These are phyloP conservation scores for Pangasius krempfi DNA, from an alignment of 2,797 vertebrate genomes.

Conservation along the genomic window DNA sequence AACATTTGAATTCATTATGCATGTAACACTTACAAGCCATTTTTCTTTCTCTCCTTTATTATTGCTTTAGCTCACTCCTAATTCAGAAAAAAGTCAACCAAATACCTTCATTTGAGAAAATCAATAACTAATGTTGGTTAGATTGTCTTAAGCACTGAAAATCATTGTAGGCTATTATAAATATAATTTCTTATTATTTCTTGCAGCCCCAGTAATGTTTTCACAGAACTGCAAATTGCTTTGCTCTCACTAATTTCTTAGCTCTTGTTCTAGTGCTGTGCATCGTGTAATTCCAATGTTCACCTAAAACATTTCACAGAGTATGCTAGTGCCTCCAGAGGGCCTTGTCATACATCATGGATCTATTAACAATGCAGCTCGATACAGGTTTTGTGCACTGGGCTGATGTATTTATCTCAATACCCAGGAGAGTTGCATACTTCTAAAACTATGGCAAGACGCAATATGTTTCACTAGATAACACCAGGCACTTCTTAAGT, in stretches of 20 bases:
- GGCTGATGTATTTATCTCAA: constrained; percentile 16
- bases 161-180: constrained; percentile 10
- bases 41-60: background rate
- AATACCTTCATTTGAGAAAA: constrained; percentile 1
- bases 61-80: background rate
- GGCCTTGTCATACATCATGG: background rate
- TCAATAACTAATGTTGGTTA: constrained; percentile 3
- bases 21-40: background rate
- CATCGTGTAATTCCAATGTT: background rate
- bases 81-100: constrained; percentile 4
- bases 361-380: constrained; percentile 9
- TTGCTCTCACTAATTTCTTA: background rate
- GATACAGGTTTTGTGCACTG: background rate
- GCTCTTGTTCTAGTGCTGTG: constrained; percentile 1
- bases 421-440: background rate
- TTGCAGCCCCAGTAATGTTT: background rate
- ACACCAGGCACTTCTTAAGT: background rate
- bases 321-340: background rate
- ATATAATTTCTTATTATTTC: background rate
- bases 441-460: background rate
- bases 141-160: background rate
- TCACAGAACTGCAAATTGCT: constrained; percentile 16
- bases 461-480: background rate
- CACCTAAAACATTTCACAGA: background rate
- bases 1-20: background rate